These are phyloP conservation scores for Podarcis siculus DNA, from an alignment of 2,797 vertebrate species.

Conservation along the genomic window DNA sequence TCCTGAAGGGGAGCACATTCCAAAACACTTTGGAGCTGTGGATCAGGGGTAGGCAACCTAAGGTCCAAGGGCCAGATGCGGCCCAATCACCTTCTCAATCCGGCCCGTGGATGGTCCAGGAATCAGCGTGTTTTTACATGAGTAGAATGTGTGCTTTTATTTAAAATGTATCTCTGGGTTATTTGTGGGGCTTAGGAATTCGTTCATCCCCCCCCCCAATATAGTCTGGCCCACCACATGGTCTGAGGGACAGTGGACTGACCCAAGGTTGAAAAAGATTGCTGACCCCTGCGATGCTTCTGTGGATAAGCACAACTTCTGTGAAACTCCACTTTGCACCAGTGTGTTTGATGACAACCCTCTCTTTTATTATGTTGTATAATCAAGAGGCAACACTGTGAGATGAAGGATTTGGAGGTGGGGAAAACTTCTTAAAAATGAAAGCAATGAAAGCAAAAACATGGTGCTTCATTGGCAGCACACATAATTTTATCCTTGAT, in stretches of 20 bases:
- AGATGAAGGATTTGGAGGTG: background rate
- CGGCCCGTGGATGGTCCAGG: too few relatives aligned
- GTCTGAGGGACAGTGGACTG: too few relatives aligned
- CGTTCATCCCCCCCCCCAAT: too few relatives aligned
- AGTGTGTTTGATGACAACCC: background rate
- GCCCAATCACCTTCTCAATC: too few relatives aligned
- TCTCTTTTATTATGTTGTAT: background rate
- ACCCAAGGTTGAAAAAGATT: too few relatives aligned
- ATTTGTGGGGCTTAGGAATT: too few relatives aligned
- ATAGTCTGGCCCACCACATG: too few relatives aligned
- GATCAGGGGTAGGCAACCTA: too few relatives aligned
- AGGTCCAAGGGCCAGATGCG: too few relatives aligned
- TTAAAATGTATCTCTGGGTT: too few relatives aligned
- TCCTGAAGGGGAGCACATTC: background rate
- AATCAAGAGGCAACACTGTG: background rate
- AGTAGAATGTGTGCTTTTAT: too few relatives aligned
- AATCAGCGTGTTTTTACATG: too few relatives aligned
- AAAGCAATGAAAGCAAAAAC: background rate
- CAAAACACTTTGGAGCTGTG: background rate
- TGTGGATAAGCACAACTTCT: background rate
- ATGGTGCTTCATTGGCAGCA: background rate
- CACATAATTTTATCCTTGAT: background rate
- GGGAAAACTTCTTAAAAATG: background rate
- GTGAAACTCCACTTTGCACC: background rate
- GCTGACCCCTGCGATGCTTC: background rate